A percentile compares a stretch with the other conserved stretches of the same genome.
Conservation (phyloP, 2,888 invertebrate genomes). For the Meiosimyza platycephala region DNA sequence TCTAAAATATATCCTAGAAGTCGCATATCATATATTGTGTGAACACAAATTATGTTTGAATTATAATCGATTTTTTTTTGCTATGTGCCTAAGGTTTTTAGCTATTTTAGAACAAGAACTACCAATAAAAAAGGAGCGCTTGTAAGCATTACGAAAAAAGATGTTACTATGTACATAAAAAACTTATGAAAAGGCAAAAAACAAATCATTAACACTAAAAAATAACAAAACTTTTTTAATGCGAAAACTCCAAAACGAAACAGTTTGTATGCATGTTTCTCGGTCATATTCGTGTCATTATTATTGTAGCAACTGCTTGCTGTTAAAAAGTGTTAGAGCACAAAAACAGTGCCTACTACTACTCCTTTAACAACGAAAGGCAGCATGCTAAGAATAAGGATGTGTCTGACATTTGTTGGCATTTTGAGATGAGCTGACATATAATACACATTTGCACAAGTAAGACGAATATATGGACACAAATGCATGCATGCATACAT, state of each 20-base stretch:
- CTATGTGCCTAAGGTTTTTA: too few species aligned
- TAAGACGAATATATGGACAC: not conserved
- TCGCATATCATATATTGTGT: too few species aligned
- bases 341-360: not conserved
- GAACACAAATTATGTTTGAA: too few species aligned
- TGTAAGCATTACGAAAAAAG: too few species aligned
- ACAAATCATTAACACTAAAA: constrained; percentile 34
- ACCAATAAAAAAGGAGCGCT: too few species aligned
- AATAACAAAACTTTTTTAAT: constrained; percentile 44
- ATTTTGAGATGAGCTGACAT: constrained; percentile 11
- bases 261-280: constrained; percentile 13
- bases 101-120: too few species aligned
- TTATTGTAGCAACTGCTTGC: too few species aligned
- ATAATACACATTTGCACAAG: not conserved
- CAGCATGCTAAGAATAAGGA: constrained; percentile 11
- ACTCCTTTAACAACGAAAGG: not conserved
- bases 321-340: constrained; percentile 21
- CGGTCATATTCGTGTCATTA: too few species aligned
- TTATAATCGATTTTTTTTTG: too few species aligned
- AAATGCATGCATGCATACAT: not conserved
- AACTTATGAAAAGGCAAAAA: too few species aligned
- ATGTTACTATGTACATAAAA: too few species aligned
- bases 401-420: constrained; percentile 32
- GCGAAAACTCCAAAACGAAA: constrained; percentile 46
- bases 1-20: too few species aligned